phyloP scores from a whole-genome alignment of 1,140 invertebrate species.

The Lepidurus couesii region DNA sequence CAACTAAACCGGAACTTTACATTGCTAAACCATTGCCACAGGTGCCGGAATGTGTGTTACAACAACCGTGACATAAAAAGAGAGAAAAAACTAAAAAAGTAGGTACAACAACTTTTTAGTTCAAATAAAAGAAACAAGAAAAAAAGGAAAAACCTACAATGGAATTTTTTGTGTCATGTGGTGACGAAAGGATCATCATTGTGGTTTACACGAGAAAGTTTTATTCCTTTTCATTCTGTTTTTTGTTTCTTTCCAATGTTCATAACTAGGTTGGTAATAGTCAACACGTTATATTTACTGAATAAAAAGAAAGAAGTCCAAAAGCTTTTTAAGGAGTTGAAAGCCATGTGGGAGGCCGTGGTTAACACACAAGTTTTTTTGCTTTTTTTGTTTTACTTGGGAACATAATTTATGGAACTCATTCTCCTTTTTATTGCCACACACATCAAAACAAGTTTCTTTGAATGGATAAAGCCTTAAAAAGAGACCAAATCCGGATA shows the following conservation, averaged over 20 bases:
- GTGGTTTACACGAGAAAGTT: background rate
- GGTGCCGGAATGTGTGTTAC: slow-evolving; percentile 5
- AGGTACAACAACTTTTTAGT: background rate
- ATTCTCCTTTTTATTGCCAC: no score
- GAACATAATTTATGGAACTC: no score
- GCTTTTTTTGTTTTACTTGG: no score
- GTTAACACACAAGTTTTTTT: no score
- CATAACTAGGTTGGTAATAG: no score
- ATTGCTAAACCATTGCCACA: background rate
- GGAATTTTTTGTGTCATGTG: background rate
- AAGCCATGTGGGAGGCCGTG: no score
- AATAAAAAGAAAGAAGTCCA: no score
- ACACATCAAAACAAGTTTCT: no score
- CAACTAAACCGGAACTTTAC: background rate
- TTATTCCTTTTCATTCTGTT: background rate
- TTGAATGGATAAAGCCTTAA: no score
- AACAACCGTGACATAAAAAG: background rate
- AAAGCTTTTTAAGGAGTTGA: no score
- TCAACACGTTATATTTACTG: no score
- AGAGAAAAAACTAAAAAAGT: background rate
- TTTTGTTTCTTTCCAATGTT: background rate
- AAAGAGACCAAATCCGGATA: no score
- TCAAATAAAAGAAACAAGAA: background rate
- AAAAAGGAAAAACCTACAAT: background rate
- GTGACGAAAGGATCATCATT: background rate